Evolutionary conservation across 2,113 vertebrate species (phyloP).

Genomic region (Triplophysa siluroides): DNA sequence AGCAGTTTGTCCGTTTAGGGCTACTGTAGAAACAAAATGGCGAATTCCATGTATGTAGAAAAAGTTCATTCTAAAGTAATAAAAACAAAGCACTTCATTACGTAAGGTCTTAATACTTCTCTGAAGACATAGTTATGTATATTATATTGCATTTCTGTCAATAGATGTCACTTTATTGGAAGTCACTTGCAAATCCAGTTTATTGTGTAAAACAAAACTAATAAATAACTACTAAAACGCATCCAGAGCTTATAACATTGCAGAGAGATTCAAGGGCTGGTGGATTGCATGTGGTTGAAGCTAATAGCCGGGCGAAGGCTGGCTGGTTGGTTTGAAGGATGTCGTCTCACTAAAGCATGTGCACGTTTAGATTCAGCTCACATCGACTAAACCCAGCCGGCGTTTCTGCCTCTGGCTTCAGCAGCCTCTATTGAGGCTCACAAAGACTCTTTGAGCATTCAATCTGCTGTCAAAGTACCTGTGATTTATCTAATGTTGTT

Average conservation of each 20-base stretch:
- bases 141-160: too few species aligned
- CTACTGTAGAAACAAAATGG: too few species aligned
- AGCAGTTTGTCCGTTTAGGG: too few species aligned
- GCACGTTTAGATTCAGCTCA: conserved; percentile 29
- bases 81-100: too few species aligned
- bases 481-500: conserved; percentile 62
- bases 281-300: neutral
- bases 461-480: conserved; percentile 60
- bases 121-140: too few species aligned
- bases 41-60: too few species aligned
- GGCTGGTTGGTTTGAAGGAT: conserved; percentile 25
- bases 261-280: conserved; percentile 4
- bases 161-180: too few species aligned
- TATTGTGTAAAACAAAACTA: neutral
- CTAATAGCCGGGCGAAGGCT: neutral
- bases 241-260: neutral
- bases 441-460: conserved; percentile 61
- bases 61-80: too few species aligned
- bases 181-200: neutral
- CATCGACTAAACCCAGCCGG: conserved; percentile 11
- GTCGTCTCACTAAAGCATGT: neutral
- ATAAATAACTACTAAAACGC: too few species aligned
- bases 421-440: conserved; percentile 39
- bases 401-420: conserved; percentile 20
- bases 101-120: too few species aligned